These are phyloP conservation scores for Melinopterus prodromus DNA, from an alignment of 2,888 invertebrate genomes.

Conservation along the genomic window DNA sequence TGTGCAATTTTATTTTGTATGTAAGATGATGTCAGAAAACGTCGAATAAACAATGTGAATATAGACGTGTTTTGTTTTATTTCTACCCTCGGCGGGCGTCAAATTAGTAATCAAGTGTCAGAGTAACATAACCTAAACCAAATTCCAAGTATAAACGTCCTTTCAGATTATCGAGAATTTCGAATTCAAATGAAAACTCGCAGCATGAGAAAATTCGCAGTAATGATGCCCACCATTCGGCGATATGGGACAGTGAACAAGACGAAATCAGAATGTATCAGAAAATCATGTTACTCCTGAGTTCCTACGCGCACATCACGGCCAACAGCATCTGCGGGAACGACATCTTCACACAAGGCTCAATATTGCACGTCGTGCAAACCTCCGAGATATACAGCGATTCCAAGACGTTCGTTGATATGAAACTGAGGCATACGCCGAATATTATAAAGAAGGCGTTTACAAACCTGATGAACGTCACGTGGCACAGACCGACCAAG, in stretches of 20 bases:
- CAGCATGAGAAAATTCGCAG: not conserved
- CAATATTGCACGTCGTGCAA: conserved; percentile 80
- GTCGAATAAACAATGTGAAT: not conserved
- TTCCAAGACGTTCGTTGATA: conserved; percentile 92
- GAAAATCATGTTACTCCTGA: not conserved
- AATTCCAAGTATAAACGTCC: no score
- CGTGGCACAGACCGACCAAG: conserved; percentile 60
- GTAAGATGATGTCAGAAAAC: not conserved
- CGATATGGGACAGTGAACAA: not conserved
- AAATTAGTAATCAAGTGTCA: no score
- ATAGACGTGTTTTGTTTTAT: not conserved
- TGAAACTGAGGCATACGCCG: conserved; percentile 75
- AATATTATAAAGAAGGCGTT: conserved; percentile 67
- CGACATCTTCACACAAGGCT: conserved; percentile 30
- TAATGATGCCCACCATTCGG: not conserved
- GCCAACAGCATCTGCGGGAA: conserved; percentile 14
- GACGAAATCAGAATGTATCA: not conserved
- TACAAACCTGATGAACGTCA: conserved; percentile 63
- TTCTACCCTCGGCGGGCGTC: not conserved
- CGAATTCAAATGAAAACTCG: not conserved
- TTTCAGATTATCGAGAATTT: no score
- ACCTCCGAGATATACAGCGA: conserved; percentile 81
- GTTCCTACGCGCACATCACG: not conserved
- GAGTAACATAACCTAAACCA: no score
- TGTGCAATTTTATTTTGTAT: conserved; percentile 4